Conservation (phyloP, 2,797 vertebrate species). For the Lindbergichthys nudifrons region DNA sequence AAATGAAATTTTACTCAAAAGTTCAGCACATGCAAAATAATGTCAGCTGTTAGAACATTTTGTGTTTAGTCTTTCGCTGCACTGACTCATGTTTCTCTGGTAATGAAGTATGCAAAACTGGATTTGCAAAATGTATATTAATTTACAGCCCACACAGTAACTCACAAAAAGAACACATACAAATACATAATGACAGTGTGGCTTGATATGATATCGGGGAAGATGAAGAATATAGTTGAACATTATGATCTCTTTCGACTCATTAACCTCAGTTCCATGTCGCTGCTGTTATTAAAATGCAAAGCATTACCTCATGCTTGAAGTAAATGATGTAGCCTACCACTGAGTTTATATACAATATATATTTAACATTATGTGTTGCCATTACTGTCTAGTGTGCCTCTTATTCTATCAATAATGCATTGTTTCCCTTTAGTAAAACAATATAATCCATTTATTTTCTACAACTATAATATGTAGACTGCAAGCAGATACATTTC, state of each 20-base stretch:
- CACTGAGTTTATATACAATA: background rate
- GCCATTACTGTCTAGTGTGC: background rate
- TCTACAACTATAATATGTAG: background rate
- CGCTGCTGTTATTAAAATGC: constrained; percentile 1
- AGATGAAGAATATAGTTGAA: constrained; percentile 2
- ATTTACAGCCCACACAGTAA: background rate
- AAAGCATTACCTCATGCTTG: background rate
- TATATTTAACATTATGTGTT: background rate
- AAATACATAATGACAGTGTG: background rate
- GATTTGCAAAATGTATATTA: constrained; percentile 52
- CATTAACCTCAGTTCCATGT: constrained; percentile 4
- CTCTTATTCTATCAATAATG: background rate
- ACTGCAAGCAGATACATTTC: too few relatives aligned
- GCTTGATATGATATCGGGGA: background rate
- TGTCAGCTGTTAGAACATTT: background rate
- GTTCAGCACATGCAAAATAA: background rate
- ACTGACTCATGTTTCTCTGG: constrained; percentile 22
- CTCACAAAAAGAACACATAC: constrained; percentile 1
- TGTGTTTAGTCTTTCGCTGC: background rate
- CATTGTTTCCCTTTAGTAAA: background rate
- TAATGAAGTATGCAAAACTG: constrained; percentile 56
- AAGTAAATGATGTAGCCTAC: too few relatives aligned
- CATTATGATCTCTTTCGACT: constrained; percentile 26
- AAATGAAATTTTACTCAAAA: background rate
- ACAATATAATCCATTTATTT: background rate